Base-by-base conservation (phyloP, 2,797 vertebrate species). In the Parauchenoglanis punctatus region DNA sequence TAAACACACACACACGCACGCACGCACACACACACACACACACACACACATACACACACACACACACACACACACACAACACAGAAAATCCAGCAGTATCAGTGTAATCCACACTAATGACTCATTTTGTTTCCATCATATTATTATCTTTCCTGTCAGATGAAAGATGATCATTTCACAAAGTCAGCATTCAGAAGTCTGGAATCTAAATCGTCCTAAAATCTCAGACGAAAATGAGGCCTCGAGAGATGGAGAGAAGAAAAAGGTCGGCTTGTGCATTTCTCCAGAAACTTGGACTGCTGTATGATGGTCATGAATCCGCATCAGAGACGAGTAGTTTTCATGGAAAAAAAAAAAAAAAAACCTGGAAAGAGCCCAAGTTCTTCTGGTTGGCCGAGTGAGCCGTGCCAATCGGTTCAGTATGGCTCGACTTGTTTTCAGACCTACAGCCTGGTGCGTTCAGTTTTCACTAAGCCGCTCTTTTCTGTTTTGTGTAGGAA, bases 121-220 rank as follows among this genome's bases (percentile, higher is more conserved):
- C 28, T 84, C 54, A 78, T 88, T 91, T 83, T 86, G 85, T 88
- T 83, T 87, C n/a, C 35, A 85, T 85, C 68, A 85, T 23, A 56
- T 81, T 85, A 63, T 73, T 81, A 85, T 81, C 83, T 73, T 81
- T 82, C 20, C 52, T 65, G 28, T 63, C 15, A 85, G 77, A 76
- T 75, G 86, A 77, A 84, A 85, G 84, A 85, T n/a, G 44, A 72
- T 84, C n/a, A 25, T 58, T 78, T 85, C 56, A 87, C 77, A 80
- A 52, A 63, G 63, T 80, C 72, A 78, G 61, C 31, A 67, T 67
- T 76, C 46, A 77, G 25, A 77, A 52, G 76, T 75, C 56, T 85
- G 83, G 68, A 88, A 65, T 81, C 46, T 4, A 54, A 88, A 44
- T 49, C 61, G 54, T 40, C 20, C n/a, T 7, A 52, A 77, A 70